Evolutionary conservation across 1,140 invertebrate genomes (phyloP), one percentile per base, ranked within the genome.

Genomic region (Muscidifurax raptorellus): DNA sequence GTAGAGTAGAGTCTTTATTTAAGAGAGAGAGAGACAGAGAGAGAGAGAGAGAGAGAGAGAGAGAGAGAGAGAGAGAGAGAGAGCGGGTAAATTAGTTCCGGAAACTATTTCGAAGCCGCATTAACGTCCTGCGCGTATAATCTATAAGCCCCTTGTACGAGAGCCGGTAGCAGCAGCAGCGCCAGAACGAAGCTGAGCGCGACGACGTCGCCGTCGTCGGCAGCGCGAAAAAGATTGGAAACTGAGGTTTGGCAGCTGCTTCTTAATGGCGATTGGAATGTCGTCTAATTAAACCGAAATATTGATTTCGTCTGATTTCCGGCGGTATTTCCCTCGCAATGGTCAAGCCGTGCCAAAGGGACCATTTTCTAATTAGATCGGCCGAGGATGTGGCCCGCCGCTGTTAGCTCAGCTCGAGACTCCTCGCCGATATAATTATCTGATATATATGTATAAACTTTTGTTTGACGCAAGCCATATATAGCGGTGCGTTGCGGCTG

Each of bases 71-170:
- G 32, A 18, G 30, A 25, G 77, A 18, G 36, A 36, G 59, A 40
- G 80, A 66, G 82, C 32, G 86, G 84, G 87, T 88, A 89, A 89
- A 90, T 90, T 89, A 89, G 88, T 88, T 89, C 83, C 84, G 86
- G 84, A 89, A 90, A 90, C 88, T 90, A 89, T 90, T 90, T 87
- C 83, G 83, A 87, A 89, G 87, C 89, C 86, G 86, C 85, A 87
- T 88, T 87, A 87, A 89, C 86, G 87, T 83, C 74, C 64, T 59
- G 22, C 27, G 59, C 59, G 85, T 88, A 86, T 89, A 87, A 89
- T 88, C 86, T 80, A 81, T 80, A 82, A 86, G 80, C 64, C 72
- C 40, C 80, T 87, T 72, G 82, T 86, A 86, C 82, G 84, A 80
- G 79, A 86, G 82, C 78, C 69, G 80, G 36, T 18, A 69, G 15